These are phyloP conservation scores for Semicossyphus pulcher DNA, from an alignment of 2,113 vertebrate species.

Conservation along the genomic window DNA sequence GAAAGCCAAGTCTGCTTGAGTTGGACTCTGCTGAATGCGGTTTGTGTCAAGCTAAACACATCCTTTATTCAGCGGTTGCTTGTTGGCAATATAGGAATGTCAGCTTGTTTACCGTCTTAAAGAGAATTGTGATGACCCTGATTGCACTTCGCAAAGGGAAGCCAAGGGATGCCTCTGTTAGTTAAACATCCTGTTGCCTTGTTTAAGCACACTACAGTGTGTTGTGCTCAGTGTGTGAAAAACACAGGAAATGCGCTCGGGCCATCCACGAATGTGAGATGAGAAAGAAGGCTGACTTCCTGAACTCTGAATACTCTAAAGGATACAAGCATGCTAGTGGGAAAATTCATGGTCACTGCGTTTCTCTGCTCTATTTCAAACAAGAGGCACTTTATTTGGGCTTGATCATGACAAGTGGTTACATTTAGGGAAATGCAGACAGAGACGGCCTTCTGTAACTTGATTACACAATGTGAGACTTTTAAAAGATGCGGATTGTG, in stretches of 20 bases:
- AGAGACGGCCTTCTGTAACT: background rate
- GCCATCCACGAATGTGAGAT: constrained; percentile 77
- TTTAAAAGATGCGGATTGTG: constrained; percentile 10
- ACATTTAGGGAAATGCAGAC: constrained; percentile 15
- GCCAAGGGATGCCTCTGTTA: constrained; percentile 67
- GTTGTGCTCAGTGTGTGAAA: constrained; percentile 68
- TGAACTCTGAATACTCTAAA: constrained; percentile 81
- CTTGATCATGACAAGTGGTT: constrained; percentile 32
- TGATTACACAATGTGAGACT: background rate
- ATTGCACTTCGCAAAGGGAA: constrained; percentile 62
- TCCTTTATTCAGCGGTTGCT: constrained; percentile 40
- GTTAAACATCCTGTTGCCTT: constrained; percentile 77
- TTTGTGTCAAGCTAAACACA: constrained; percentile 43
- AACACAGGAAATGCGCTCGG: constrained; percentile 81
- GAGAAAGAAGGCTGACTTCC: constrained; percentile 79
- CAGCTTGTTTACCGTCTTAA: constrained; percentile 63
- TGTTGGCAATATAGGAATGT: constrained; percentile 54
- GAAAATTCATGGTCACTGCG: constrained; percentile 64
- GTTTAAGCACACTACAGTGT: constrained; percentile 62
- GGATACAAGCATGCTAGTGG: constrained; percentile 76
- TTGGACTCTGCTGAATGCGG: constrained; percentile 38
- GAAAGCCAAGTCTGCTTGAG: constrained; percentile 17
- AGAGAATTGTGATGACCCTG: constrained; percentile 64
- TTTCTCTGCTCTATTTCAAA: constrained; percentile 52
- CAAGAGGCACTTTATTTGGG: constrained; percentile 63